Base-by-base conservation (phyloP, 2,797 vertebrate species). In the Notolepis coatsorum region DNA sequence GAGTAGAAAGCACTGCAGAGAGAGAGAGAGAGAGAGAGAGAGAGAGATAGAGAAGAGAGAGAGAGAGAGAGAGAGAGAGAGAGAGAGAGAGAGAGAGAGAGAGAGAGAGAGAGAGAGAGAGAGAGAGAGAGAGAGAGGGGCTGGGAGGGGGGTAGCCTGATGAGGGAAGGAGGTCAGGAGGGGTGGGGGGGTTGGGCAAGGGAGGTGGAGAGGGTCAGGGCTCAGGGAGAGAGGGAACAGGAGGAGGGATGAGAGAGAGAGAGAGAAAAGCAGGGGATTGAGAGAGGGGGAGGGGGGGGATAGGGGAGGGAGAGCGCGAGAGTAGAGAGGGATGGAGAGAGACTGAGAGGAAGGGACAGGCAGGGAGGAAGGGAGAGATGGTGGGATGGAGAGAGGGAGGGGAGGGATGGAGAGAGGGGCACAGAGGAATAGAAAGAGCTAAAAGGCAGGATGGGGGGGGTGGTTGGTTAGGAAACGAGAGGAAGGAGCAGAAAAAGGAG, bases 391-490 rank as follows among this genome's bases (percentile, higher is more conserved):
- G 4, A 47, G 60, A 51, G 41, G 55, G 54, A 55, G 33, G n/a
- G n/a, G n/a, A n/a, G n/a, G n/a, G n/a, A n/a, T n/a, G n/a, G n/a
- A n/a, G n/a, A n/a, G n/a, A n/a, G n/a, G n/a, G n/a, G n/a, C n/a
- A n/a, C n/a, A n/a, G n/a, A n/a, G n/a, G n/a, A n/a, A n/a, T n/a
- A n/a, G 21, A 25, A 33, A 18, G 27, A 23, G 39, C 33, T 43
- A 48, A 28, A 46, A 51, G 13, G 33, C 10, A 45, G 38, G 47
- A 43, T 27, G 33, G 24, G 31, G 52, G 38, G 50, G 30, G 39
- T 39, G 31, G 18, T 18, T 24, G 17, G 18, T 10, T 5, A 17
- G 12, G 23, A 10, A 8, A 7, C 33, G 27, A 28, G 41, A n/a
- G n/a, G n/a, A n/a, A n/a, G n/a, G n/a, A n/a, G n/a, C n/a, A n/a